Evolutionary conservation across 2,113 vertebrate genomes (phyloP).

Genomic region (Eulemur macaco): DNA sequence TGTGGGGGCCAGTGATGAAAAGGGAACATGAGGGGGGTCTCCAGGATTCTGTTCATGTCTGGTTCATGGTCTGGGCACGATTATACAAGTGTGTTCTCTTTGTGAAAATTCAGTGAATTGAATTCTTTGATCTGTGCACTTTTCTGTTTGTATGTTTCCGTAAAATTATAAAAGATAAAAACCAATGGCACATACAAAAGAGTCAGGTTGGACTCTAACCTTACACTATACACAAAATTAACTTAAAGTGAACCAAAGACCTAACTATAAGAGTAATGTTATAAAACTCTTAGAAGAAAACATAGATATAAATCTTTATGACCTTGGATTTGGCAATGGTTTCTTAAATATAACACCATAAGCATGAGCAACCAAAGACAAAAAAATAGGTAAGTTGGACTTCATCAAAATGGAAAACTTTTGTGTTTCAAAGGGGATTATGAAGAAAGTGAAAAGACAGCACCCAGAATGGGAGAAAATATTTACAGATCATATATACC

Average conservation of each 20-base stretch:
- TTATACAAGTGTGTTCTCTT: background rate
- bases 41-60: background rate
- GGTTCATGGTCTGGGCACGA: background rate
- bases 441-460: background rate
- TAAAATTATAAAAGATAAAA: background rate
- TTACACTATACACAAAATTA: background rate
- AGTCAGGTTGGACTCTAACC: background rate
- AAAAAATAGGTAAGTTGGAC: background rate
- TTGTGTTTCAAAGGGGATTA: background rate
- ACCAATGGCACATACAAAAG: too few species aligned
- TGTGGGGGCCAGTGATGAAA: background rate
- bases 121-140: background rate
- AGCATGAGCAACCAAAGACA: background rate
- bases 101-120: background rate
- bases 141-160: background rate
- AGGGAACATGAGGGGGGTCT: background rate
- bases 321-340: background rate
- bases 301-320: background rate
- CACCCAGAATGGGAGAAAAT: background rate
- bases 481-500: background rate
- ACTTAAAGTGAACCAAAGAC: background rate
- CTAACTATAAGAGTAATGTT: background rate
- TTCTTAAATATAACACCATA: background rate
- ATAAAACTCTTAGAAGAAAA: background rate
- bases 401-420: background rate